A percentile compares a stretch with the other conserved stretches of the same genome.
phyloP scores from a whole-genome alignment of 2,797 vertebrate genomes.

The Eulemur mongoz region DNA sequence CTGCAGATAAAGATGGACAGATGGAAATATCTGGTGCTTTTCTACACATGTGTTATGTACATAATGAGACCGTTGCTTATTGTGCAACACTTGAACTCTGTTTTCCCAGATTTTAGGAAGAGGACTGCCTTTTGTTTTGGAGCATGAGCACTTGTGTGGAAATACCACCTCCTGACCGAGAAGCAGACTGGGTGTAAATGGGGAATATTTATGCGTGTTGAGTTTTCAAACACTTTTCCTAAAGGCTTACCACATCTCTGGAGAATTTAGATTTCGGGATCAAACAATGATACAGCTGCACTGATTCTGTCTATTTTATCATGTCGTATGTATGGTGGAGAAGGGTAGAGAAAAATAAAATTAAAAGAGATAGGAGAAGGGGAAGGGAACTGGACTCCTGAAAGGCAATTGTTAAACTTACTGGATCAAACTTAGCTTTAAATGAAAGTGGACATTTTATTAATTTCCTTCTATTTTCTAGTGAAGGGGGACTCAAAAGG shows the following conservation, averaged over 20 bases:
- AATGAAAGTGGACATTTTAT: background rate
- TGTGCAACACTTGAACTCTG: conserved; percentile 28
- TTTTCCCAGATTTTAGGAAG: conserved; percentile 72
- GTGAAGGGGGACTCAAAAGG: background rate
- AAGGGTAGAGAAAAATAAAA: conserved; percentile 82
- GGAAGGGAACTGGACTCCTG: background rate
- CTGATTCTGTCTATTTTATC: conserved; percentile 90
- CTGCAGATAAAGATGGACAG: conserved; percentile 71
- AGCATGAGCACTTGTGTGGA: background rate
- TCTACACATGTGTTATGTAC: background rate
- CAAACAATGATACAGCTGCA: conserved; percentile 86
- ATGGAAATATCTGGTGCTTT: conserved; percentile 64
- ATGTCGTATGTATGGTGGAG: conserved; percentile 88
- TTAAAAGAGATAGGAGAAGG: background rate
- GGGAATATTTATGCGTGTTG: conserved; percentile 88
- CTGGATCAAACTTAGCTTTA: background rate
- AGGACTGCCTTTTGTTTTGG: conserved; percentile 12
- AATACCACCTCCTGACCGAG: conserved; percentile 85
- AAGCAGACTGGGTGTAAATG: conserved; percentile 90
- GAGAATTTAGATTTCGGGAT: conserved; percentile 74
- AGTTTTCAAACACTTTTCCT: conserved; percentile 90
- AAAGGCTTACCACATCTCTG: conserved; percentile 90
- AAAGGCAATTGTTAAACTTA: background rate
- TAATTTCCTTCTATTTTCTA: background rate
- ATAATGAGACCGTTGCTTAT: background rate